phyloP scores from a whole-genome alignment of 1,140 invertebrate genomes.

The Drosophila nasuta region DNA sequence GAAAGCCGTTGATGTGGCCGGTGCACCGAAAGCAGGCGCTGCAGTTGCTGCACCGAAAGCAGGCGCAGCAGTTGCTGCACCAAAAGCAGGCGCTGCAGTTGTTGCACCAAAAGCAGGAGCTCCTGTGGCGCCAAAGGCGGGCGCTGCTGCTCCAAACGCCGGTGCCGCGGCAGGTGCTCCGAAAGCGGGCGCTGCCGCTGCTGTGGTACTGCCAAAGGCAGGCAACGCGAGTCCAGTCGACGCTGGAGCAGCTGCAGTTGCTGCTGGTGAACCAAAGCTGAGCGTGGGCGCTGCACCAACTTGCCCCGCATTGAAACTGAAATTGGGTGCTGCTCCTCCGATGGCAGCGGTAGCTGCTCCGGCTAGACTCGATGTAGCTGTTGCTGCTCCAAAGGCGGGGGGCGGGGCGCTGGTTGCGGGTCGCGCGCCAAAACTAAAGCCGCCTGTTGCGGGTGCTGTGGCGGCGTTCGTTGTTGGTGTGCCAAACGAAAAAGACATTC shows the following conservation, averaged over 20 bases:
- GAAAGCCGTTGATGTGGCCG: slow-evolving; percentile 8
- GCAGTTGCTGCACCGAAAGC: slow-evolving; percentile 42
- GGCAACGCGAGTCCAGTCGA: slow-evolving; percentile 15
- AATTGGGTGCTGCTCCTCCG: slow-evolving; percentile 22
- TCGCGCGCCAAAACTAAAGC: slow-evolving; percentile 75
- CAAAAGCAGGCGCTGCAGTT: slow-evolving; percentile 23
- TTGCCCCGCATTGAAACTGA: slow-evolving; percentile 26
- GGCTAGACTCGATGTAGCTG: slow-evolving; percentile 29
- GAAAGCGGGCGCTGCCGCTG: slow-evolving; percentile 33
- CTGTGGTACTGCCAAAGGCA: slow-evolving; percentile 35
- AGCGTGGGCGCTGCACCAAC: slow-evolving; percentile 31
- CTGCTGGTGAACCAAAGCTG: slow-evolving; percentile 47
- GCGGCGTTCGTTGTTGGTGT: slow-evolving; percentile 53
- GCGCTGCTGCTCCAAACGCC: slow-evolving; percentile 27
- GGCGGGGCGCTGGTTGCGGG: slow-evolving; percentile 51
- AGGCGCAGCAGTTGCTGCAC: slow-evolving; percentile 23
- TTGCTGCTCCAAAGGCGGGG: slow-evolving; percentile 59
- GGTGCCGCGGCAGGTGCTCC: slow-evolving; percentile 31
- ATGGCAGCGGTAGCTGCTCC: slow-evolving; percentile 39
- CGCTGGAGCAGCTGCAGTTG: slow-evolving; percentile 11
- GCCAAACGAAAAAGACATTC: slow-evolving; percentile 78
- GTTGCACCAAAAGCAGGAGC: slow-evolving; percentile 42
- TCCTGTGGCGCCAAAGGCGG: slow-evolving; percentile 30
- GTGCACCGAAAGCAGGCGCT: slow-evolving; percentile 18
- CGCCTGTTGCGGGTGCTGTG: slow-evolving; percentile 43